A percentile compares a stretch with the other conserved stretches of the same genome.
phyloP scores from a whole-genome alignment of 2,113 vertebrate species.

The Cyanistes caeruleus region DNA sequence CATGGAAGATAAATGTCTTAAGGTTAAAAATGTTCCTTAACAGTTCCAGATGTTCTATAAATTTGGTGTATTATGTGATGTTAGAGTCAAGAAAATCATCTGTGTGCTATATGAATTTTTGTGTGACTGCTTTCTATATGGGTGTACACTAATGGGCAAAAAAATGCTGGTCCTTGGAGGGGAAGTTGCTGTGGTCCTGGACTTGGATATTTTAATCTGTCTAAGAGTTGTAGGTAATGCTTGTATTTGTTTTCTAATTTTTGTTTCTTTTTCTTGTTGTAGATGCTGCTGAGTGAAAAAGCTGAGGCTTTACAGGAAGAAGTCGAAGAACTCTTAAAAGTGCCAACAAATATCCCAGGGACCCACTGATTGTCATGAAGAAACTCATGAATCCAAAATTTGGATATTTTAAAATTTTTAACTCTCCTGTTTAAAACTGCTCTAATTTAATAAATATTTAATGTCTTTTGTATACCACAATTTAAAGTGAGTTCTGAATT shows the following conservation, averaged over 20 bases:
- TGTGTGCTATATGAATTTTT: not conserved
- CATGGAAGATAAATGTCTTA: not conserved
- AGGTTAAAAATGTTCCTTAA: not conserved
- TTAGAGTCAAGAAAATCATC: not conserved
- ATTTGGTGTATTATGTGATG: not conserved
- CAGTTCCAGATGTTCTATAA: not conserved
- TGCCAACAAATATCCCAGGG: slow-evolving; percentile 80
- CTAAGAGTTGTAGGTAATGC: not conserved
- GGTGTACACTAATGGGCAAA: not conserved
- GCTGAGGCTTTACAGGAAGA: slow-evolving; percentile 93
- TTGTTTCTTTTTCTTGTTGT: not conserved
- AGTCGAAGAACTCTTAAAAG: slow-evolving; percentile 84
- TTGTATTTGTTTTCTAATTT: not conserved
- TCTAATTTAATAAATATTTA: slow-evolving; percentile 47
- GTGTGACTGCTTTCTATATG: not conserved
- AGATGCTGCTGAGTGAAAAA: slow-evolving; percentile 95
- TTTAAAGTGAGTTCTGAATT: not conserved
- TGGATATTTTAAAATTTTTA: slow-evolving; percentile 5
- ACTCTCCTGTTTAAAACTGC: not conserved
- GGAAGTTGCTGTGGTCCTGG: not conserved
- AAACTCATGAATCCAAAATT: not conserved
- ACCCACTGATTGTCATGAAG: not conserved
- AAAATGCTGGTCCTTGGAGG: not conserved
- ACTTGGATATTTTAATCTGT: not conserved
- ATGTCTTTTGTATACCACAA: not conserved